phyloP scores from a whole-genome alignment of 1,140 invertebrate genomes.

The Mycetomoellerius zeteki region DNA sequence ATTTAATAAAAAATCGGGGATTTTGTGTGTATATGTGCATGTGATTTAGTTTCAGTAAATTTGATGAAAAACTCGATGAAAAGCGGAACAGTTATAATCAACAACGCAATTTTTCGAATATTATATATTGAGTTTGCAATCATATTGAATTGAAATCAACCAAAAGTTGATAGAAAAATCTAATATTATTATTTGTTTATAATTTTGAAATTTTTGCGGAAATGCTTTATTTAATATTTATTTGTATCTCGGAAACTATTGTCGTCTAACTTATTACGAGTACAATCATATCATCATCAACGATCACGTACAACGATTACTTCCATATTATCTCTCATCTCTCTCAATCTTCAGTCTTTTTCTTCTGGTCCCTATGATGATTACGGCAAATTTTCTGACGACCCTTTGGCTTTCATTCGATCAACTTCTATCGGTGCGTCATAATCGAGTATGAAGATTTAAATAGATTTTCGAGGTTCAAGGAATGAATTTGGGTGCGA shows the following conservation, averaged over 20 bases:
- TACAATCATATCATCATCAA: neutral
- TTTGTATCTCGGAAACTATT: neutral
- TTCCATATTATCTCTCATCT: conserved; percentile 5
- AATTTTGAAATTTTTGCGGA: neutral
- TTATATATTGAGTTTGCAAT: neutral
- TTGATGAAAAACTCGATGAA: neutral
- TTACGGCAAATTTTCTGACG: conserved; percentile 19
- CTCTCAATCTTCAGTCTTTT: neutral
- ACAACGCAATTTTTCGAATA: neutral
- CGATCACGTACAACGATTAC: neutral
- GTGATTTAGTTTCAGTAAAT: neutral
- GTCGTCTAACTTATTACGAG: neutral
- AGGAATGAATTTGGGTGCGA: conserved; percentile 58
- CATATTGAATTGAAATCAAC: neutral
- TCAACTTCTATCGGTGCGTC: conserved; percentile 70
- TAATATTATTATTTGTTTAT: neutral
- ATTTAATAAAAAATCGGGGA: neutral
- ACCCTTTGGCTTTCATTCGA: conserved; percentile 46
- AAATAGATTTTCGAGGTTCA: conserved; percentile 72
- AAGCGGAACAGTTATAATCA: neutral
- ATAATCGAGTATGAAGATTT: conserved; percentile 72
- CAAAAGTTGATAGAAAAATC: neutral
- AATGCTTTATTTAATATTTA: neutral
- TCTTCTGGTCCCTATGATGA: neutral
- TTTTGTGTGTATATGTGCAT: neutral